Evolutionary conservation across 2,797 vertebrate species (phyloP), one percentile per base, ranked within the genome.

Genomic region (Molossus alvarezi): DNA sequence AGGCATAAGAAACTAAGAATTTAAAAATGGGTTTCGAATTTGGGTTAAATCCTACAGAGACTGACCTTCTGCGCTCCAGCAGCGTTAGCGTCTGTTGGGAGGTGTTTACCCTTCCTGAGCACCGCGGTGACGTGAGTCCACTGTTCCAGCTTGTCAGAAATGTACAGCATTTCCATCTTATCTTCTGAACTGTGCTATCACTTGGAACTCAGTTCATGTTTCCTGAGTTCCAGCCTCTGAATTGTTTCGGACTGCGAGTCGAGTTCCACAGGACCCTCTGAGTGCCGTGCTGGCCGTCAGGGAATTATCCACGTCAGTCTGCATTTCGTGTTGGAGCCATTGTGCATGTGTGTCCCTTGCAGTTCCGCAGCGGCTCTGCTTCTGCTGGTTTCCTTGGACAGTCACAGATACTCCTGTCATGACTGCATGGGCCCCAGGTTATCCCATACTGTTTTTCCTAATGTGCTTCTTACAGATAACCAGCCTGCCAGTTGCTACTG

Each of bases 131-230:
- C 90, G 69, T 76, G 10, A 27, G 71, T 67, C 82, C 45, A 2
- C 69, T 88, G 55, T 60, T 92, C 33, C 15, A 57, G 3, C 69
- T 97, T 85, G 51, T 86, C 72, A 93, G 65, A 62, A 69, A 83
- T 9, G 3, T 71, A 69, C 62, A 97, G 37, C 62, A 29, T 85
- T 96, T 92, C 79, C 81, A 57, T 86, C n/a, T 0, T 81, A 33
- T 65, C 58, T 95, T 83, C 57, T 83, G 11, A 55, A 51, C 3
- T 58, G 53, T 84, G 18, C 33, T 64, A 0, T 60, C 71, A 58
- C 20, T 85, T 87, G 76, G 62, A 89, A 91, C 94, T 67, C 76
- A 89, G 21, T 87, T 81, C 45, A 9, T 55, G 69, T 88, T 73
- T 87, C 75, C 57, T 95, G 75, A 94, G 60, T 85, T 93, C 79